phyloP scores from a whole-genome alignment of 1,140 invertebrate species.

The Apis florea region DNA sequence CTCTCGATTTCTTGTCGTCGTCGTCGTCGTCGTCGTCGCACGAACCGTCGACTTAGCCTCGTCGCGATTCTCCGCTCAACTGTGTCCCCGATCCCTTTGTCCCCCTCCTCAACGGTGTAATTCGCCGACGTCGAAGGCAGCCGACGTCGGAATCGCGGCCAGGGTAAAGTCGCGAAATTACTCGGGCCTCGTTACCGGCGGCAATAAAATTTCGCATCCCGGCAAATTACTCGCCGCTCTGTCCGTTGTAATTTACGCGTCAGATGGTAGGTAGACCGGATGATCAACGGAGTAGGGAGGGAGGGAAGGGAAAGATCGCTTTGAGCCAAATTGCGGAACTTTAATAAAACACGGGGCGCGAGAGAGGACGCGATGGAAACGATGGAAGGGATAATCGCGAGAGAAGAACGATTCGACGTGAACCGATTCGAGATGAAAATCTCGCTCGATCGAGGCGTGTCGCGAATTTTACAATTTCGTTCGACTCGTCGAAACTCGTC shows the following conservation, averaged over 20 bases:
- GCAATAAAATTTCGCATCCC: conserved; percentile 35
- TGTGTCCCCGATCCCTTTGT: too few relatives aligned
- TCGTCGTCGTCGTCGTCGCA: not conserved
- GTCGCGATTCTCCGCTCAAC: too few relatives aligned
- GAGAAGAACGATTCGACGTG: not conserved
- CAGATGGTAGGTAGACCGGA: conserved; percentile 22
- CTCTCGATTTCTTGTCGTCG: not conserved
- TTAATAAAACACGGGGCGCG: conserved; percentile 37
- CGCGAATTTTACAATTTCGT: not conserved
- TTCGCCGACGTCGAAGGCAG: not conserved
- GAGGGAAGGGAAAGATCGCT: not conserved
- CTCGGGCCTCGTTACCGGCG: conserved; percentile 22
- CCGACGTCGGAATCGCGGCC: not conserved
- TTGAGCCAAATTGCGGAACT: conserved; percentile 27
- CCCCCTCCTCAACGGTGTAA: too few relatives aligned
- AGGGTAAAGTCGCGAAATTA: conserved; percentile 6
- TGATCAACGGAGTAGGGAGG: not conserved
- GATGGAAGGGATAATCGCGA: not conserved
- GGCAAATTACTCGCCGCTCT: conserved; percentile 26
- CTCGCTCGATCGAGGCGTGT: not conserved
- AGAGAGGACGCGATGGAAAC: not conserved
- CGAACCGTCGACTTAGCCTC: too few relatives aligned
- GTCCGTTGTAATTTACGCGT: conserved; percentile 34
- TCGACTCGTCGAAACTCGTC: too few relatives aligned
- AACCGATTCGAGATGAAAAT: not conserved